Percentiles rank a stretch among this genome's conserved stretches.
Evolutionary conservation across 2,113 vertebrate genomes (phyloP).

Genomic region (Psettodes erumei): DNA sequence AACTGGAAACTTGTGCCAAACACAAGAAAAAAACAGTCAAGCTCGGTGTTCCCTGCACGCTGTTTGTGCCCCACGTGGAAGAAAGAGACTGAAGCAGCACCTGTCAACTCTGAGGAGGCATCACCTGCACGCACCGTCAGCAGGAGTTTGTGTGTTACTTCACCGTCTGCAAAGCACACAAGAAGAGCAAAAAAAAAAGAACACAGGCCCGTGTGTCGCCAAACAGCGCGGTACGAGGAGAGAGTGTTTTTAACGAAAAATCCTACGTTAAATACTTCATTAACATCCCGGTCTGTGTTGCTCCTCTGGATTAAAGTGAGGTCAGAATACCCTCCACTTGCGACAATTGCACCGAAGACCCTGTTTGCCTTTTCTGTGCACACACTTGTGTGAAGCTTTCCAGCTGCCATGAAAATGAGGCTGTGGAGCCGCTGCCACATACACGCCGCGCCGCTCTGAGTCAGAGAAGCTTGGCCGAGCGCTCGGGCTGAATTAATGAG

Average conservation of each 20-base stretch:
- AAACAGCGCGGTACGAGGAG: background rate
- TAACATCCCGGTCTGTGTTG: background rate
- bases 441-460: background rate
- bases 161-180: background rate
- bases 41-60: background rate
- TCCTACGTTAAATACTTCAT: background rate
- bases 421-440: background rate
- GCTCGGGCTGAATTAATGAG: conserved; percentile 2
- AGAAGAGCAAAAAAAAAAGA: background rate
- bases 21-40: background rate
- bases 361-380: background rate
- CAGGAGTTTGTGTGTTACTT: background rate
- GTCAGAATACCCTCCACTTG: background rate
- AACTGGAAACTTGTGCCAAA: background rate
- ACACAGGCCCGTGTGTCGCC: background rate
- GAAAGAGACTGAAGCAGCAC: conserved; percentile 3
- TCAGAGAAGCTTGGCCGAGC: background rate
- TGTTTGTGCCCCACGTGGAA: background rate
- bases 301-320: background rate
- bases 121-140: conserved; percentile 15
- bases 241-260: background rate
- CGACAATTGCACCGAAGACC: background rate
- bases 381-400: background rate
- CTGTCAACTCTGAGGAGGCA: background rate
- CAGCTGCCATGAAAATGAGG: background rate